Conservation (phyloP, 2,888 invertebrate species). For the Trissolcus japonicus region DNA sequence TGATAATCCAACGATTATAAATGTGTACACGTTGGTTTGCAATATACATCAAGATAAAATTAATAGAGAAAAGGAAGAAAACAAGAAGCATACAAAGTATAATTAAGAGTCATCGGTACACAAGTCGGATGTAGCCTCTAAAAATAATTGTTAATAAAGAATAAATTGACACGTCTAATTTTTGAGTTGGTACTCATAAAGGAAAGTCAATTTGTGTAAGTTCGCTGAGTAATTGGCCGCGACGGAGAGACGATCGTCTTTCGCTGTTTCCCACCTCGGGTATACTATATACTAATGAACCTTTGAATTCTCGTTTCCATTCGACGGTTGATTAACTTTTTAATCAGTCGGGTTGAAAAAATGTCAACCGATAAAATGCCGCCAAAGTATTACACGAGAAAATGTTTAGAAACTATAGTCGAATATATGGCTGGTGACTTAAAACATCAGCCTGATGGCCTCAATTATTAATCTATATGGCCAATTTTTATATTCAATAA, state of each 20-base stretch:
- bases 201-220: constrained; percentile 53
- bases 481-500: too few species aligned
- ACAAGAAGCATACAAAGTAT: constrained; percentile 8
- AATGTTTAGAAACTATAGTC: too few species aligned
- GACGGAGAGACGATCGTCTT: constrained; percentile 8
- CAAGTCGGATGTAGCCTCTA: constrained; percentile 38
- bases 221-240: constrained; percentile 55
- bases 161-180: constrained; percentile 50
- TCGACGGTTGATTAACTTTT: constrained; percentile 63
- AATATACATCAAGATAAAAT: neutral
- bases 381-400: too few species aligned
- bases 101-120: constrained; percentile 53
- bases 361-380: constrained; percentile 51
- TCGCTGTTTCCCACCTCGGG: neutral
- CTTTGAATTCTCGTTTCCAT: constrained; percentile 57
- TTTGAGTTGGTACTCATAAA: constrained; percentile 50
- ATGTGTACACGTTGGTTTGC: too few species aligned
- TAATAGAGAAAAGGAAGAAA: neutral
- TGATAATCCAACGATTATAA: too few species aligned
- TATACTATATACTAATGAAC: constrained; percentile 48
- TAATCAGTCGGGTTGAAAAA: constrained; percentile 58
- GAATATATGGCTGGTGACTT: too few species aligned
- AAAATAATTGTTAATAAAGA: constrained; percentile 48
- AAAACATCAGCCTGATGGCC: too few species aligned
- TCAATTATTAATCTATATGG: too few species aligned